Conservation (phyloP, 2,888 invertebrate genomes). For the Phrixothrix hirtus region DNA sequence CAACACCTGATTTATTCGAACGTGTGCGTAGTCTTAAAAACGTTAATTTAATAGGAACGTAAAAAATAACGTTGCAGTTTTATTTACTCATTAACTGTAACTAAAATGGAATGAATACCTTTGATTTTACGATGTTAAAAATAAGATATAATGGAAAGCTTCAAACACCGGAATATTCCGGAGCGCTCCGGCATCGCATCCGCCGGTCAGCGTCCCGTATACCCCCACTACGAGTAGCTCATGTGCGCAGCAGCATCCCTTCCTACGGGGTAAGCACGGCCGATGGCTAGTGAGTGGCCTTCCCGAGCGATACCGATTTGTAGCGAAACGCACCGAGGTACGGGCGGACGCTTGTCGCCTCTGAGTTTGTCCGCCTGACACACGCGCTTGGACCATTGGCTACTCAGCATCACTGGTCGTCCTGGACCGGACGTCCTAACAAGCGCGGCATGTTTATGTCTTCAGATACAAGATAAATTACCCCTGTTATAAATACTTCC, state of each 20-base stretch:
- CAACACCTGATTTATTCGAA: no score
- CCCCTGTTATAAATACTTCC: constrained; percentile 3
- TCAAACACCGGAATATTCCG: constrained; percentile 37
- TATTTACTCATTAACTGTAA: no score
- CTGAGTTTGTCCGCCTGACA: constrained; percentile 50
- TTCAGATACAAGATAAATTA: constrained; percentile 4
- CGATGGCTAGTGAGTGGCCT: constrained; percentile 61
- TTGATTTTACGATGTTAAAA: no score
- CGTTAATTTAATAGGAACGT: no score
- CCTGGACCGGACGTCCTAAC: constrained; percentile 31
- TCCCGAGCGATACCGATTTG: constrained; percentile 44
- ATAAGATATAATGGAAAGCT: constrained; percentile 6
- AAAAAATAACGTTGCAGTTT: no score
- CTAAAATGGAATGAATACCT: no score
- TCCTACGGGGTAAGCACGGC: constrained; percentile 60
- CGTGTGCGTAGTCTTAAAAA: no score
- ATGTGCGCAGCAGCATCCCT: constrained; percentile 56
- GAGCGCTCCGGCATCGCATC: constrained; percentile 47
- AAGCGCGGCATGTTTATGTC: constrained; percentile 30
- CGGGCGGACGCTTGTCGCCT: constrained; percentile 44
- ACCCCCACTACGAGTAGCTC: constrained; percentile 46
- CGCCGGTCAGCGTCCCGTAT: constrained; percentile 40
- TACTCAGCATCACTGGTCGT: constrained; percentile 53
- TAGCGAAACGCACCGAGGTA: constrained; percentile 42
- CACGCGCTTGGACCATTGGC: constrained; percentile 58